Conservation (phyloP, 2,888 invertebrate species). For the Papilio elwesi region DNA sequence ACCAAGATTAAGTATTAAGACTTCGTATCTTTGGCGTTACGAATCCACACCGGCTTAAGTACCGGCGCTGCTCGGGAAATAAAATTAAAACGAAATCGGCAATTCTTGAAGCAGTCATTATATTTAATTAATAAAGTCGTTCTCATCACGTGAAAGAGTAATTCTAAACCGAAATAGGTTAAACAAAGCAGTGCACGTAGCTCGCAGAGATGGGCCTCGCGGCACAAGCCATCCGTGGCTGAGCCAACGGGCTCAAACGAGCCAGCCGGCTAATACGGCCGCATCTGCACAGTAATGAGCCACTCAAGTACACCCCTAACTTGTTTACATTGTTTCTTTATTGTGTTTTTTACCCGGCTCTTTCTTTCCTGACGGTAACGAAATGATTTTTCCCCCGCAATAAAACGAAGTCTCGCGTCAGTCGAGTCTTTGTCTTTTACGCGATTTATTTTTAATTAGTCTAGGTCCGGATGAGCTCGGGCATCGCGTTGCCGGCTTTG, state of each 20-base stretch:
- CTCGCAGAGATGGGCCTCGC: constrained; percentile 51
- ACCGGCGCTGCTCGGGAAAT: constrained; percentile 15
- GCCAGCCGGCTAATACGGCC: constrained; percentile 73
- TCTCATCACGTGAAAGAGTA: constrained; percentile 73
- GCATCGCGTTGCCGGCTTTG: constrained; percentile 41
- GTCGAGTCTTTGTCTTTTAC: constrained; percentile 60
- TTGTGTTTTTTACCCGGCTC: constrained; percentile 81
- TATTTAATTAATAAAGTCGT: constrained; percentile 70
- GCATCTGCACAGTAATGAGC: constrained; percentile 82
- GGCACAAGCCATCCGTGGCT: constrained; percentile 55
- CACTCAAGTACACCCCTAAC: constrained; percentile 82
- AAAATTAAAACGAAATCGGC: constrained; percentile 31
- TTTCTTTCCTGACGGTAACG: constrained; percentile 74
- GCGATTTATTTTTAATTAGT: constrained; percentile 72
- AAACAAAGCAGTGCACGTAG: constrained; percentile 67
- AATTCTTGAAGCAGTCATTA: constrained; percentile 47
- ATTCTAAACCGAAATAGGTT: constrained; percentile 82
- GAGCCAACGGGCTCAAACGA: constrained; percentile 58
- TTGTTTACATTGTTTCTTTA: constrained; percentile 85
- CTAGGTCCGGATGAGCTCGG: constrained; percentile 45
- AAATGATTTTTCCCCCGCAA: constrained; percentile 75
- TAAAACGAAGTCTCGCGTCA: constrained; percentile 72
- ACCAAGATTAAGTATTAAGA: constrained; percentile 1
- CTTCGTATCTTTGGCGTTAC: constrained; percentile 14
- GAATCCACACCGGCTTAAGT: not conserved